A percentile compares a stretch with the other conserved stretches of the same genome.
Conservation (phyloP, 2,797 vertebrate genomes). For the Sebastes ruberrimus region DNA sequence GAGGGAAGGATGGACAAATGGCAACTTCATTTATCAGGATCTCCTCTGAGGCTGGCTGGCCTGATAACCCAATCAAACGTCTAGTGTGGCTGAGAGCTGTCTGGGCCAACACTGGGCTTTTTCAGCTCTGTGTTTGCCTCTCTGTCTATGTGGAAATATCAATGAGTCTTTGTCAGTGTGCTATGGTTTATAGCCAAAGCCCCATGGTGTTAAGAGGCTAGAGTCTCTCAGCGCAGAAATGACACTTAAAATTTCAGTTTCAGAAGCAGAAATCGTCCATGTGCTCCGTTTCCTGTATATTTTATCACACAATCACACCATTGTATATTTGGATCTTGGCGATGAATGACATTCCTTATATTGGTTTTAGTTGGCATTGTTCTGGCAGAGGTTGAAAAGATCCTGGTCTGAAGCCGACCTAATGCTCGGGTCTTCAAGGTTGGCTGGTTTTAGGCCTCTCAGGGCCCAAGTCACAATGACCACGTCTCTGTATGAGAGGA, state of each 20-base stretch:
- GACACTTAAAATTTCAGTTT: conserved; percentile 12
- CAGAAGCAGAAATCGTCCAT: neutral
- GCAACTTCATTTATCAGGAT: conserved; percentile 70
- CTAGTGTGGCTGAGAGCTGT: conserved; percentile 58
- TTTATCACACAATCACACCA: conserved; percentile 29
- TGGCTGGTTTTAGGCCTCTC: conserved; percentile 70
- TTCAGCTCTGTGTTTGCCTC: conserved; percentile 37
- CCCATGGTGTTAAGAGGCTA: conserved; percentile 29
- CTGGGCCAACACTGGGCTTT: conserved; percentile 48
- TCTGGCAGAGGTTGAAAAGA: conserved; percentile 65
- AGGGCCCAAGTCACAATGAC: conserved; percentile 66
- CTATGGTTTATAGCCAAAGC: conserved; percentile 45
- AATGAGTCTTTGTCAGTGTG: conserved; percentile 54
- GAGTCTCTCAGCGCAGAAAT: conserved; percentile 29
- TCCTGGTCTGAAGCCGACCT: conserved; percentile 59
- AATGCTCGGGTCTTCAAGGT: conserved; percentile 71
- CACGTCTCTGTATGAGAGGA: conserved; percentile 59
- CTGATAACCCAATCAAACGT: conserved; percentile 73
- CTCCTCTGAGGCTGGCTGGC: conserved; percentile 50
- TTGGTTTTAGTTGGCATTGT: conserved; percentile 53
- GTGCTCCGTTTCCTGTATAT: conserved; percentile 23
- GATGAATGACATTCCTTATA: conserved; percentile 56
- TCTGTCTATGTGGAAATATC: conserved; percentile 61
- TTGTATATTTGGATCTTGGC: conserved; percentile 42
- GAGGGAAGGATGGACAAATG: conserved; percentile 55